Evolutionary conservation across 2,113 vertebrate genomes (phyloP), one percentile per base, ranked within the genome.

Genomic region (Strigops habroptila): DNA sequence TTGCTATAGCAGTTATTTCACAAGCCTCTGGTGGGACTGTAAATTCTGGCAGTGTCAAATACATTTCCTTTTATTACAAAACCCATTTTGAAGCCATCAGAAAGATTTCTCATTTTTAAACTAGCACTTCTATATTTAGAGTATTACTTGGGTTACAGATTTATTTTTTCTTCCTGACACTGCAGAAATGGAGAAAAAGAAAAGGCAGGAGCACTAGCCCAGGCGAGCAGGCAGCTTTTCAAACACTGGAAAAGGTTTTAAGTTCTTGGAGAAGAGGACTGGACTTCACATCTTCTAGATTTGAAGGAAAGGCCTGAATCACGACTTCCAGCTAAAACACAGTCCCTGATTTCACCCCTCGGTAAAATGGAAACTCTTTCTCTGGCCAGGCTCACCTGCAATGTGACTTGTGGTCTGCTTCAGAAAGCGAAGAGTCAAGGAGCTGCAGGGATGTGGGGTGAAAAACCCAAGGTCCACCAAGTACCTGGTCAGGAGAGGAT

Each of bases 51-150:
- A 90, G 93, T 83, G 90, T 97, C 96, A 97, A 95, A 71, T 94
- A 86, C 92, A 95, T 96, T 98, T 98, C 97, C 96, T 93, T 97
- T 97, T 94, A 97, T 98, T 97, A 97, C 96, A 96, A 97, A 97
- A 97, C 93, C 79, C 96, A 86, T 96, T 97, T 84, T 74, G 89
- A 96, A 97, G 92, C 90, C 97, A 96, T 94, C 93, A 93, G 84
- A 97, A 96, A 97, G 91, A 96, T 82, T 92, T 90, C 95, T 93
- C 93, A 85, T 97, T 96, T 96, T 89, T 97, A 97, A 97, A 80
- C 96, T 93, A 97, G 93, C 95, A 96, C 91, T 91, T 97, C 97
- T 98, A 97, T 96, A 97, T 97, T 97, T 98, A 98, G 98, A 95
- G 44, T 62, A 76, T 94, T 96, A 96, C 95, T 94, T 89, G 90